Conservation (phyloP, 2,888 invertebrate species). For the Harmothoe impar region DNA sequence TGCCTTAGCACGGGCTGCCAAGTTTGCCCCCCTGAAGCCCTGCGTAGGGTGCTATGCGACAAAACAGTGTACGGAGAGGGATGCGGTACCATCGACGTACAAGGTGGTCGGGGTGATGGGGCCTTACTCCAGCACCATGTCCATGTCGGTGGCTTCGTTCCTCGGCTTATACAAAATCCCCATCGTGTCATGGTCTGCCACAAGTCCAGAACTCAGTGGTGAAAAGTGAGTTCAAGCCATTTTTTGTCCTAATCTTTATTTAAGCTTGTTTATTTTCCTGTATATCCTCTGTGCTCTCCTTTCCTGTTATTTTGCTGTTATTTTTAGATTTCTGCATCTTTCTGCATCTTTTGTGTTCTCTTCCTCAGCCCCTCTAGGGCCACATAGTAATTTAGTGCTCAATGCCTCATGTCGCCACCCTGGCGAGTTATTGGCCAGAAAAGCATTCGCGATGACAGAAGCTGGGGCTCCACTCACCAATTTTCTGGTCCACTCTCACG, state of each 20-base stretch:
- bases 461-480: too few species aligned
- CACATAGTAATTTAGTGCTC: neutral
- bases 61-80: neutral
- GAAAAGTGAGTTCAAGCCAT: slow-evolving; percentile 27
- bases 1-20: slow-evolving; percentile 1
- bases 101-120: slow-evolving; percentile 65
- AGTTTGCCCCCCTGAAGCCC: neutral
- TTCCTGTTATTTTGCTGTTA: neutral
- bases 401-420: neutral
- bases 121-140: slow-evolving; percentile 55
- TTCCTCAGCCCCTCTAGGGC: too few species aligned
- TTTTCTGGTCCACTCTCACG: too few species aligned
- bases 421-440: too few species aligned
- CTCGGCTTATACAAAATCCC: slow-evolving; percentile 84
- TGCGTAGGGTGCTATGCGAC: neutral
- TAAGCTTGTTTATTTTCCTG: neutral
- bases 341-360: neutral
- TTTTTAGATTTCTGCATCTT: neutral
- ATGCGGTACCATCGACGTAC: neutral
- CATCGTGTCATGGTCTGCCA: slow-evolving; percentile 83
- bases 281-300: neutral
- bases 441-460: too few species aligned
- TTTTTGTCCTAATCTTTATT: neutral
- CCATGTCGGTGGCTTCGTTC: slow-evolving; percentile 63
- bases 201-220: slow-evolving; percentile 76